Evolutionary conservation across 2,113 vertebrate genomes (phyloP), one percentile per base, ranked within the genome.

Genomic region (Pluvianellus socialis): DNA sequence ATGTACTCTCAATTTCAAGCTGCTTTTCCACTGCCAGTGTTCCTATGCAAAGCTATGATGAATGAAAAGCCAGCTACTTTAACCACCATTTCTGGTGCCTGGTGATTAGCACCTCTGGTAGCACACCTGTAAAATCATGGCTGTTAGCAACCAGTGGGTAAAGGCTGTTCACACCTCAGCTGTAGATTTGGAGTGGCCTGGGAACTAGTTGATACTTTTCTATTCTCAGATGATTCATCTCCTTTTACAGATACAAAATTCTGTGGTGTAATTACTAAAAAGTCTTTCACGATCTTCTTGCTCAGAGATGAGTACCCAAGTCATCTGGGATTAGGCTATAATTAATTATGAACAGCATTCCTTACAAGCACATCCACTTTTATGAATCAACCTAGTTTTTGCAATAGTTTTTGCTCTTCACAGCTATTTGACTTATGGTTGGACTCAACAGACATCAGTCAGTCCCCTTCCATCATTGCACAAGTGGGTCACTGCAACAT

Each of bases 331-430:
- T 79, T 44, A 55, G 12, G 47, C 53, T 88, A 18, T 80, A 66
- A 92, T 95, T 92, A 96, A 96, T 92, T 86, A 82, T 32, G 74
- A 95, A 79, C 21, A 83, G 32, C 40, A 40, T 66, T 94, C 70
- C 61, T 91, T 71, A 42, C 55, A 84, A 84, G 59, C 4, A 14
- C 56, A 84, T 62, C 40, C 28, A 63, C 21, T 76, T 63, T 21
- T 49, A 79, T 26, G 53, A 90, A 38, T 32, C 88, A 92, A 53
- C 7, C 15, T 73, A 19, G 8, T 24, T 95, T 90, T 86, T 91
- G n/a, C 71, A 76, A 22, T 18, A 53, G 32, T 5, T 72, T 88
- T 80, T 80, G 38, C 30, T 79, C 47, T 33, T 88, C 32, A 23
- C 14, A 89, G 47, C 18, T 67, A 30, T 56, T 21, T 50, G 42